phyloP scores from a whole-genome alignment of 2,797 vertebrate species.

The Sylvilagus floridanus region DNA sequence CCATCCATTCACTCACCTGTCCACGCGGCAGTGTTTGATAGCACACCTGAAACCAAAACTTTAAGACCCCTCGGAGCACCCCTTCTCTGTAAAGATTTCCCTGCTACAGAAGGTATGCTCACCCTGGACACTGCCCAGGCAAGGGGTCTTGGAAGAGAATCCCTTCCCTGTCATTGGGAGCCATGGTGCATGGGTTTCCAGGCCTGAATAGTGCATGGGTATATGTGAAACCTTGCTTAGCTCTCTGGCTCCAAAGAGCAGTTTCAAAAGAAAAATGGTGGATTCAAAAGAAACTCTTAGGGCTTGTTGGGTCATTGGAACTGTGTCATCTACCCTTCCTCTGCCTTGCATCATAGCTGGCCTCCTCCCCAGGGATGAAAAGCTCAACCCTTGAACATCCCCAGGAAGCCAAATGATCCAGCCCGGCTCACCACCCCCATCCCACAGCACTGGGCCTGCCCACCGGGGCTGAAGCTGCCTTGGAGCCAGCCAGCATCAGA shows the following conservation, averaged over 20 bases:
- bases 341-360: neutral
- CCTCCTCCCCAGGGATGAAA: neutral
- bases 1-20: neutral
- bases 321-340: neutral
- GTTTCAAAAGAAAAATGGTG: neutral
- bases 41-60: neutral
- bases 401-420: neutral
- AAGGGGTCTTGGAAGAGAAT: neutral
- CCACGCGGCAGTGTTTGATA: neutral
- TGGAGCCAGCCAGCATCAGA: neutral
- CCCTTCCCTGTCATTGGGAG: neutral
- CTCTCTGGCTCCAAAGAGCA: neutral
- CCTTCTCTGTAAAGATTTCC: neutral
- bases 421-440: neutral
- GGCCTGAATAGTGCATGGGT: no score
- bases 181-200: neutral
- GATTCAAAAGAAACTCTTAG: neutral
- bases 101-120: neutral
- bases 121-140: neutral
- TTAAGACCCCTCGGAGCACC: neutral
- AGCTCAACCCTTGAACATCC: neutral
- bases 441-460: neutral
- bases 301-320: neutral
- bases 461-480: neutral
- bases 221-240: neutral